Percentiles rank a stretch among this genome's conserved stretches.
Conservation (phyloP, 2,888 invertebrate species). For the Diloba caeruleocephala region DNA sequence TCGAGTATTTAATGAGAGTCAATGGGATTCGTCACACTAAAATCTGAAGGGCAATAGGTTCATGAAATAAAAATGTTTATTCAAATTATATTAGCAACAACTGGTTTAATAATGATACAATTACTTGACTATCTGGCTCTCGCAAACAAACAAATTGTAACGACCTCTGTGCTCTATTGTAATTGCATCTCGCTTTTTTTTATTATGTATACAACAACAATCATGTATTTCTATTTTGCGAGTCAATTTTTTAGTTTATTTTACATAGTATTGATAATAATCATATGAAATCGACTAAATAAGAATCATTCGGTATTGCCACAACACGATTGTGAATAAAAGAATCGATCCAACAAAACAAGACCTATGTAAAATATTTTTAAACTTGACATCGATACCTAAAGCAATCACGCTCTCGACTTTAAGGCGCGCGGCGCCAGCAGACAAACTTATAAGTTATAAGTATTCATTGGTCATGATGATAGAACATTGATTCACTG, state of each 20-base stretch:
- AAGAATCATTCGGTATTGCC: no score
- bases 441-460: slow-evolving; percentile 60
- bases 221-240: no score
- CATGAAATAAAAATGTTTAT: slow-evolving; percentile 41
- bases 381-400: slow-evolving; percentile 29
- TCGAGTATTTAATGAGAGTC: slow-evolving; percentile 71
- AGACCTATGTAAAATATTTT: slow-evolving; percentile 1
- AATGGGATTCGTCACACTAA: slow-evolving; percentile 69
- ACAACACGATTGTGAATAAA: no score
- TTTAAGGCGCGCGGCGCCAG: slow-evolving; percentile 60
- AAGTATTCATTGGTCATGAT: slow-evolving; percentile 71
- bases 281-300: no score
- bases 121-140: slow-evolving; percentile 23
- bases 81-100: slow-evolving; percentile 18
- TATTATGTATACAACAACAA: not conserved
- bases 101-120: slow-evolving; percentile 41
- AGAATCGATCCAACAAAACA: no score
- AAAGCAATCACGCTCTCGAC: slow-evolving; percentile 36
- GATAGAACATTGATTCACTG: slow-evolving; percentile 82
- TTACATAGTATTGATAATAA: no score
- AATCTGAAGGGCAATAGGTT: slow-evolving; percentile 47
- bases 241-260: no score
- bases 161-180: slow-evolving; percentile 14
- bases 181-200: not conserved
- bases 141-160: slow-evolving; percentile 26